These are phyloP conservation scores for Eurypyga helias DNA, from an alignment of 2,113 vertebrate genomes.

Conservation along the genomic window DNA sequence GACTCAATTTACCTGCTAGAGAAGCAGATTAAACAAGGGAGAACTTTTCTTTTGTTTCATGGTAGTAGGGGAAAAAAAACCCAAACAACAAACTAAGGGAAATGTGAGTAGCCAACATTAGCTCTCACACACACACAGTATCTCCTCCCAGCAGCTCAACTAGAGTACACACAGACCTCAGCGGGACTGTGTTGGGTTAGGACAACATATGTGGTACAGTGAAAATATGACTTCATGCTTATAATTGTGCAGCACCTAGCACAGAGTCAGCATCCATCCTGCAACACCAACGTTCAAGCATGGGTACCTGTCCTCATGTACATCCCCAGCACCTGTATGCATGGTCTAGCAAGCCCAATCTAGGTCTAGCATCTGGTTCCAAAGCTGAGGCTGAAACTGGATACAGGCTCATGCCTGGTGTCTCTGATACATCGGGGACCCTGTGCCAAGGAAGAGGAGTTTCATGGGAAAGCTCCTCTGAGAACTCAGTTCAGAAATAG, in stretches of 20 bases:
- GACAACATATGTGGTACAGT: neutral
- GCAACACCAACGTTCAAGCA: neutral
- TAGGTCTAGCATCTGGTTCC: neutral
- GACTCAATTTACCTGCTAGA: neutral
- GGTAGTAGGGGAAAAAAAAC: accelerated
- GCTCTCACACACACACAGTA: too few relatives aligned
- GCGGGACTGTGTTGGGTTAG: neutral
- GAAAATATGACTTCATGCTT: neutral
- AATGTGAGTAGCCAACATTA: neutral
- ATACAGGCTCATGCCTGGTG: neutral
- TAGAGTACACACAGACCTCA: neutral
- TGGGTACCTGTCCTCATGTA: neutral
- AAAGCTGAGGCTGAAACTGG: neutral
- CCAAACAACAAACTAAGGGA: neutral
- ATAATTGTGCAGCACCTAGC: neutral
- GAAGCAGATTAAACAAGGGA: neutral
- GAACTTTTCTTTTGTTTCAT: neutral
- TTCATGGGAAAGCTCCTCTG: neutral
- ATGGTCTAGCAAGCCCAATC: neutral
- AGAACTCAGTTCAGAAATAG: neutral
- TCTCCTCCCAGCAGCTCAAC: neutral
- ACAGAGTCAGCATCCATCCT: neutral
- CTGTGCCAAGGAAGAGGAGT: neutral
- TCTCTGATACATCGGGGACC: too few relatives aligned
- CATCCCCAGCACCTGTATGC: neutral